These are phyloP conservation scores for Folsomia candida DNA, from an alignment of 2,888 invertebrate species.

Conservation along the genomic window DNA sequence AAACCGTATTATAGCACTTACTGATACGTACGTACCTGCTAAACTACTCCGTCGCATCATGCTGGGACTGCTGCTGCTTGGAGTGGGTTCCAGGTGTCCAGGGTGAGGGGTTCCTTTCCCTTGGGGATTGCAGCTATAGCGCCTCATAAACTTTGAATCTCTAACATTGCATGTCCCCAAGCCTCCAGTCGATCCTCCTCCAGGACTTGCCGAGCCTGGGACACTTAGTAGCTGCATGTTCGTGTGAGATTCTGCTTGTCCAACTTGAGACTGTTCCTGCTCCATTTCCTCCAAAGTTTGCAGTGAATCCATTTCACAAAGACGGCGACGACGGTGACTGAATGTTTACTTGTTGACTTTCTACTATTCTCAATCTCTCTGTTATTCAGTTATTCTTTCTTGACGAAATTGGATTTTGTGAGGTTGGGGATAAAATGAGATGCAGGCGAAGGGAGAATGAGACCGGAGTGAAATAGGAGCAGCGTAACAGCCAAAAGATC, in stretches of 20 bases:
- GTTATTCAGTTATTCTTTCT: not conserved
- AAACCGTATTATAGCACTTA: no score
- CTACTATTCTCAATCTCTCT: no score
- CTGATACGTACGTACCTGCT: slow-evolving; percentile 50
- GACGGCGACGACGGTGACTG: no score
- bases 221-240: slow-evolving; percentile 37
- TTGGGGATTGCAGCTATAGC: slow-evolving; percentile 47
- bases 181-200: not conserved
- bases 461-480: not conserved
- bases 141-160: slow-evolving; percentile 25
- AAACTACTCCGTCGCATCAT: slow-evolving; percentile 46
- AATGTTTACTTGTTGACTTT: slow-evolving; percentile 2
- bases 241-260: slow-evolving; percentile 4
- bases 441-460: not conserved
- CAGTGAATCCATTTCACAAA: slow-evolving; percentile 1
- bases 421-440: no score
- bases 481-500: no score
- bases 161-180: slow-evolving; percentile 18
- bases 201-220: slow-evolving; percentile 14
- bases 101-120: slow-evolving; percentile 17
- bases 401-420: not conserved
- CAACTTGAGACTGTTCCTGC: not conserved
- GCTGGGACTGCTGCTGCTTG: slow-evolving; percentile 38
- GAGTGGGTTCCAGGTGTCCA: slow-evolving; percentile 1
- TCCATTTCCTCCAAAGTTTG: not conserved